phyloP scores from a whole-genome alignment of 1,140 invertebrate species.

The Macrostomum lignano region DNA sequence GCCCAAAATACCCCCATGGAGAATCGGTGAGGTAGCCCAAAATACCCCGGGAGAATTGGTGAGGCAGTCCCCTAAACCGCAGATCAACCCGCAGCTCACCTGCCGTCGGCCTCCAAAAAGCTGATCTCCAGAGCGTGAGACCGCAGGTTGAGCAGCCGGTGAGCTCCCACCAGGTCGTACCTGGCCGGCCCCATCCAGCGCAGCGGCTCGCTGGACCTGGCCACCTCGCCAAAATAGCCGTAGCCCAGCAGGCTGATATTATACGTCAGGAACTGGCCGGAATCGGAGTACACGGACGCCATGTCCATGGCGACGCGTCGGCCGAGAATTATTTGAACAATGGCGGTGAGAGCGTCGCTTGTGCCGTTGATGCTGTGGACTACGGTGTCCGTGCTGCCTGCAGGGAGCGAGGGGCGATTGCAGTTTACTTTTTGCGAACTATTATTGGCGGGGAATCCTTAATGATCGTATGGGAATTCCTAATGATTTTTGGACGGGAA shows the following conservation, averaged over 20 bases:
- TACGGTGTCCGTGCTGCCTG: conserved; percentile 53
- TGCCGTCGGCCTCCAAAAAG: too few species aligned
- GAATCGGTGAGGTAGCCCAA: too few species aligned
- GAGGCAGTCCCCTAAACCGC: too few species aligned
- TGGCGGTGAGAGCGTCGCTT: conserved; percentile 46
- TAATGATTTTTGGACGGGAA: too few species aligned
- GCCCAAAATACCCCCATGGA: too few species aligned
- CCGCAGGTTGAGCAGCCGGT: too few species aligned
- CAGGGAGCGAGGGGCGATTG: conserved; percentile 1
- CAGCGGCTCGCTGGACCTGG: conserved; percentile 48
- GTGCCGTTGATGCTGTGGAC: conserved; percentile 53
- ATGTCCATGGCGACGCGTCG: conserved; percentile 39
- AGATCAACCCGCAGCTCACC: too few species aligned
- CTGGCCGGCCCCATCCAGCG: conserved; percentile 61
- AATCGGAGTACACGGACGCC: conserved; percentile 43
- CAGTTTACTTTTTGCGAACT: background rate
- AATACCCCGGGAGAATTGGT: too few species aligned
- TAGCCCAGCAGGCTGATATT: conserved; percentile 54
- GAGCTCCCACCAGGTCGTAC: conserved; percentile 55
- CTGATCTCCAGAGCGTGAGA: too few species aligned
- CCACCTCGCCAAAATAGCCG: conserved; percentile 57
- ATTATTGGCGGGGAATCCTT: background rate
- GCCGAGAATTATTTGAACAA: conserved; percentile 50
- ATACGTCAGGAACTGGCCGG: conserved; percentile 36
- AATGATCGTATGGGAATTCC: too few species aligned